Conservation (phyloP, 2,797 vertebrate genomes). For the Phoxinus dragarum region DNA sequence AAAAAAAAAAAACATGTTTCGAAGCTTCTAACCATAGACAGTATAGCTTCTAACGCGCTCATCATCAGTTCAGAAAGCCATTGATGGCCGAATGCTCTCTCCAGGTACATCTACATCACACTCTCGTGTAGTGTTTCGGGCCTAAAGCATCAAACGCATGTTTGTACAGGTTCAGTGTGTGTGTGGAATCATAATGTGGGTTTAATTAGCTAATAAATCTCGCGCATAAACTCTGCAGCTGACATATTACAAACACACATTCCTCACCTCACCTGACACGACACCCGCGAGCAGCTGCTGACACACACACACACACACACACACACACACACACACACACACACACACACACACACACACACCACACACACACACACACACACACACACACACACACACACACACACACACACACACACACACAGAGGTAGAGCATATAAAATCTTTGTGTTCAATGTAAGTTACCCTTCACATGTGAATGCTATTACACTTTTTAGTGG, state of each 20-base stretch:
- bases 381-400: slow-evolving; percentile 2
- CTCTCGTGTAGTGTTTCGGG: not conserved
- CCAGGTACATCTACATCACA: not conserved
- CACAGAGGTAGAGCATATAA: not conserved
- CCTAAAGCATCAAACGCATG: not conserved
- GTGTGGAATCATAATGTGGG: slow-evolving; percentile 12
- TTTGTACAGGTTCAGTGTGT: not conserved
- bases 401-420: not conserved
- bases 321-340: not conserved
- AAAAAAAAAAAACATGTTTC: not conserved
- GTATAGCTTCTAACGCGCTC: not conserved
- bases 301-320: not conserved
- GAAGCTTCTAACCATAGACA: not conserved
- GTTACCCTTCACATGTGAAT: not conserved
- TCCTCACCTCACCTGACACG: slow-evolving; percentile 23
- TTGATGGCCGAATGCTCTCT: not conserved
- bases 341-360: not conserved
- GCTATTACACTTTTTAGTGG: too few relatives aligned
- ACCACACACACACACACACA: not conserved
- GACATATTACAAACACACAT: slow-evolving; percentile 29
- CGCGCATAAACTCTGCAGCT: not conserved
- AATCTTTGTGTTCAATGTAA: not conserved
- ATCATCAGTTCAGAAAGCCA: not conserved
- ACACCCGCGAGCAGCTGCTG: slow-evolving; percentile 31
- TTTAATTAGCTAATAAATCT: slow-evolving; percentile 26